phyloP scores from a whole-genome alignment of 2,888 invertebrate species.

The Ischnus inquisitorius region DNA sequence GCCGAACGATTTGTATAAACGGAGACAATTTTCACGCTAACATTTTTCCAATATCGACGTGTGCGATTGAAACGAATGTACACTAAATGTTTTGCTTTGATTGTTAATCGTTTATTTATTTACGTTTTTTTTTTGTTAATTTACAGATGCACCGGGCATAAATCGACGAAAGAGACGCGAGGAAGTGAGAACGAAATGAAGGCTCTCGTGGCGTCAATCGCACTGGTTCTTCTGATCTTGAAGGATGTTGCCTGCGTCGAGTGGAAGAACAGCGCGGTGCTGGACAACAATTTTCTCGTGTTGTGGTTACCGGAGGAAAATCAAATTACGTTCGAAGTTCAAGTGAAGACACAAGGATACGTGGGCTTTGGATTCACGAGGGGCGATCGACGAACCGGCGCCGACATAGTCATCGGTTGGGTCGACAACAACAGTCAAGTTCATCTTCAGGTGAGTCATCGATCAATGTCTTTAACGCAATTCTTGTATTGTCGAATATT shows the following conservation, averaged over 20 bases:
- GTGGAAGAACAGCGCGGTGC: constrained; percentile 87
- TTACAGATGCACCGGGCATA: constrained; percentile 73
- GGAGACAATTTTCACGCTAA: constrained; percentile 47
- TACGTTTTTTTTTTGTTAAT: constrained; percentile 35
- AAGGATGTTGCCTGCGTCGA: constrained; percentile 81
- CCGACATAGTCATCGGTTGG: constrained; percentile 96
- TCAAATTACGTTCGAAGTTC: constrained; percentile 93
- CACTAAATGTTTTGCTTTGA: too few species aligned
- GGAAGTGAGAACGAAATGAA: constrained; percentile 78
- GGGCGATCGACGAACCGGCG: constrained; percentile 92
- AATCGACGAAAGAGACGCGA: constrained; percentile 38
- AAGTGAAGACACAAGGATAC: constrained; percentile 94
- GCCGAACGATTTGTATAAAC: constrained; percentile 54
- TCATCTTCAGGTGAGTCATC: constrained; percentile 91
- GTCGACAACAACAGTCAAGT: constrained; percentile 92
- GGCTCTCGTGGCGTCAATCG: constrained; percentile 75
- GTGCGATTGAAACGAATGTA: not conserved
- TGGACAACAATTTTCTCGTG: constrained; percentile 88
- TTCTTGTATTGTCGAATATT: too few species aligned
- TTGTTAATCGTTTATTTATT: not conserved
- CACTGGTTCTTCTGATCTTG: constrained; percentile 75
- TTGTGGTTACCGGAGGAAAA: constrained; percentile 91
- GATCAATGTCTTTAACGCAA: not conserved
- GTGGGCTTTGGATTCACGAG: constrained; percentile 95
- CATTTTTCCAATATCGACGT: constrained; percentile 17